These are phyloP conservation scores for Archocentrus centrarchus DNA, from an alignment of 2,113 vertebrate species.

Conservation along the genomic window DNA sequence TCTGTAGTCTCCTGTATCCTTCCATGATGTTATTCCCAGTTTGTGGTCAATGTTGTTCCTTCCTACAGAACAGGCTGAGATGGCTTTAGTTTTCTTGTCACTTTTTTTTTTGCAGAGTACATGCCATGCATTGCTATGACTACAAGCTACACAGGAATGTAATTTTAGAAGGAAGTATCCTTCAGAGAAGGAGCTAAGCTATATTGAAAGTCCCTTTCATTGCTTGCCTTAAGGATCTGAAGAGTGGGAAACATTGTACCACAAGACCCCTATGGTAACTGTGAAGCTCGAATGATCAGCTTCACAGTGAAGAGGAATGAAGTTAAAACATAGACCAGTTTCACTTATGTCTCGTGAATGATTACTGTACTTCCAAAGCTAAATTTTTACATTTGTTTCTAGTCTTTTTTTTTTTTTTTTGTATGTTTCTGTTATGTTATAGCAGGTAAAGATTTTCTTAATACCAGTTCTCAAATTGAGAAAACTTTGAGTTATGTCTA, in stretches of 20 bases:
- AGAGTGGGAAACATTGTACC: not conserved
- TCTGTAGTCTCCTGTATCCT: slow-evolving; percentile 4
- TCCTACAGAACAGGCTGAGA: not conserved
- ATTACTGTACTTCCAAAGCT: not conserved
- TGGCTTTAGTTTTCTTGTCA: not conserved
- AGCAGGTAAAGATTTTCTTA: not conserved
- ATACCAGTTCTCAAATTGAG: too few relatives aligned
- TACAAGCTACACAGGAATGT: not conserved
- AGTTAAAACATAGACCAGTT: not conserved
- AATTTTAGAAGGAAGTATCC: slow-evolving; percentile 29
- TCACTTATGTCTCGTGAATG: not conserved
- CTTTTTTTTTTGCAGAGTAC: not conserved
- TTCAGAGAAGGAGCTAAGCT: slow-evolving; percentile 15
- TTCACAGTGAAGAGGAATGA: slow-evolving; percentile 32
- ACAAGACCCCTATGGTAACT: not conserved
- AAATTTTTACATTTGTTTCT: not conserved
- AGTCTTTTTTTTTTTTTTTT: not conserved
- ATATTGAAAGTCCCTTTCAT: slow-evolving; percentile 26
- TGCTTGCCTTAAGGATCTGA: slow-evolving; percentile 29
- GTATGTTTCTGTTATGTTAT: not conserved
- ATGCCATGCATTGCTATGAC: not conserved
- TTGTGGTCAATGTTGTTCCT: slow-evolving; percentile 17
- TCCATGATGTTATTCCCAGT: slow-evolving; percentile 42
- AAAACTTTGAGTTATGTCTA: not conserved
- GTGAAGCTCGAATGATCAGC: not conserved